phyloP scores from a whole-genome alignment of 2,888 invertebrate genomes.

The Corbicula japonica region DNA sequence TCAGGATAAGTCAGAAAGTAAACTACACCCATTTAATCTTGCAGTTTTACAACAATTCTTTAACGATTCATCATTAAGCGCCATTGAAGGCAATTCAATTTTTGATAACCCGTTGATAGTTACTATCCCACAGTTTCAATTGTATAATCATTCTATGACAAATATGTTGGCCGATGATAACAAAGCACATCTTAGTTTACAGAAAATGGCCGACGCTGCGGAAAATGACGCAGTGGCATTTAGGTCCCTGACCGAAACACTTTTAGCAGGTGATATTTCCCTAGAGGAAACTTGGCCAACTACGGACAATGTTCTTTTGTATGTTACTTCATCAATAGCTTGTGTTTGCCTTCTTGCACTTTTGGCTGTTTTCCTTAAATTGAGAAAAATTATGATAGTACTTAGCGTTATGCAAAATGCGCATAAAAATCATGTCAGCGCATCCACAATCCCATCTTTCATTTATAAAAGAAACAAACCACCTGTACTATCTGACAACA shows the following conservation, averaged over 20 bases:
- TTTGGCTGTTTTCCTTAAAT: not conserved
- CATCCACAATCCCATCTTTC: constrained; percentile 1
- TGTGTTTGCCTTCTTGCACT: not conserved
- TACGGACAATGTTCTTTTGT: constrained; percentile 4
- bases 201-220: no score
- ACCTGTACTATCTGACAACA: no score
- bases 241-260: constrained; percentile 44
- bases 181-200: no score
- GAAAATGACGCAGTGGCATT: no score
- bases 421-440: not conserved
- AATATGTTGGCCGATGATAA: no score
- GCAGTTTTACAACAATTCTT: constrained; percentile 22
- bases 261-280: constrained; percentile 35
- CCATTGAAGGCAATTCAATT: constrained; percentile 3
- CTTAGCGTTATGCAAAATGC: not conserved
- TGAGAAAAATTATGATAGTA: constrained; percentile 26
- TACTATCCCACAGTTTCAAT: constrained; percentile 37
- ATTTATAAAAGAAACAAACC: not conserved
- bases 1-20: constrained; percentile 23
- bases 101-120: constrained; percentile 20
- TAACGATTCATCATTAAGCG: constrained; percentile 15
- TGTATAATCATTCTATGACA: no score
- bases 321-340: constrained; percentile 4
- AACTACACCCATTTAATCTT: constrained; percentile 21
- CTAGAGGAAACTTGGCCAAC: not conserved